Percentiles rank a stretch among this genome's conserved stretches.
Evolutionary conservation across 2,113 vertebrate genomes (phyloP).

Genomic region (Eupsittula cactorum): DNA sequence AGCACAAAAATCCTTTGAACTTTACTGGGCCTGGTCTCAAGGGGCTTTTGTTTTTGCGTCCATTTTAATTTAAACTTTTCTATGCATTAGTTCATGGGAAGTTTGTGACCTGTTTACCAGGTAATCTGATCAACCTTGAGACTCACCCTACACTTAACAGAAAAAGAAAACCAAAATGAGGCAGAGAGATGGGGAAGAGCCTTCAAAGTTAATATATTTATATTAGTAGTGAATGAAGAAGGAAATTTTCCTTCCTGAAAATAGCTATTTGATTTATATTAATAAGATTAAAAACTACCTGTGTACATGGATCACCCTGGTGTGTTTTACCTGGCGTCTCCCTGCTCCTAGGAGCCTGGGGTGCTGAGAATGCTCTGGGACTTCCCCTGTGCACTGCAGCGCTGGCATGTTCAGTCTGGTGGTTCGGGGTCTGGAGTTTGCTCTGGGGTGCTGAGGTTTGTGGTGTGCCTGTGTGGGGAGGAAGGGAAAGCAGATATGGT

Average conservation of each 20-base stretch:
- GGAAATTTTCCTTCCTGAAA: neutral
- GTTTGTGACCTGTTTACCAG: conserved; percentile 43
- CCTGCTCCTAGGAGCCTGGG: neutral
- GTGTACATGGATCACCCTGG: neutral
- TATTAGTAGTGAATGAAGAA: conserved; percentile 21
- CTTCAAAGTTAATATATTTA: neutral
- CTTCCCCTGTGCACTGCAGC: fast-evolving
- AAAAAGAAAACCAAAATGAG: neutral
- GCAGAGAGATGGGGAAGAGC: neutral
- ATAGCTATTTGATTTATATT: neutral
- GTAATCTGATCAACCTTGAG: conserved; percentile 19
- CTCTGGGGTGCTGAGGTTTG: neutral
- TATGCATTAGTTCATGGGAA: neutral
- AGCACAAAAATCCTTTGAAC: conserved; percentile 49
- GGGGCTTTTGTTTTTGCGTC: neutral
- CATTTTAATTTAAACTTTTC: neutral
- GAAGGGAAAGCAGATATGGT: neutral
- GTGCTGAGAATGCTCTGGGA: neutral
- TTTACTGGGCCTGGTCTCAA: neutral
- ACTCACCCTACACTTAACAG: neutral
- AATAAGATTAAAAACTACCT: neutral
- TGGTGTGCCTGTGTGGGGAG: neutral
- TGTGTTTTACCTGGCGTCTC: neutral
- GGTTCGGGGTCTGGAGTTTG: neutral
- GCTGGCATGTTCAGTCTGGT: neutral